Evolutionary conservation across 2,113 vertebrate genomes (phyloP).

Genomic region (Lepisosteus oculatus): DNA sequence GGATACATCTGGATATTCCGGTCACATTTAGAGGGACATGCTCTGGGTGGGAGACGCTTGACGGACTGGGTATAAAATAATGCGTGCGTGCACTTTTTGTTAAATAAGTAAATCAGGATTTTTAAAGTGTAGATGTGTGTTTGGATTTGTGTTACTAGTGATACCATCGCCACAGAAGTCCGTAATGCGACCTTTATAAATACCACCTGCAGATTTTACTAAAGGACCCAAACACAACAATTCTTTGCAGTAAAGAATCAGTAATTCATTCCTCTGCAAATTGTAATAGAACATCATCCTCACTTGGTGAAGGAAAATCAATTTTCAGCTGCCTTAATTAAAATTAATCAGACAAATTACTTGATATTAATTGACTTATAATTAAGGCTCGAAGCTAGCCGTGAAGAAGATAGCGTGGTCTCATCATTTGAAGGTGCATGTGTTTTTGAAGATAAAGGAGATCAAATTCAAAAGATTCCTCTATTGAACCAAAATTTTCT

Average conservation of each 20-base stretch:
- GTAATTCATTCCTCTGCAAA: slow-evolving; percentile 24
- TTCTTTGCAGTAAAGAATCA: slow-evolving; percentile 21
- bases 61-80: too few relatives aligned
- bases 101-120: too few relatives aligned
- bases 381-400: slow-evolving; percentile 67
- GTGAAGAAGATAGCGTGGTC: slow-evolving; percentile 47
- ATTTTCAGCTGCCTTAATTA: slow-evolving; percentile 63
- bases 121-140: slow-evolving; percentile 9
- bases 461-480: too few relatives aligned
- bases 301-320: slow-evolving; percentile 54
- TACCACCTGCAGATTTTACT: slow-evolving; percentile 34
- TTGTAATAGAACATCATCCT: slow-evolving; percentile 42
- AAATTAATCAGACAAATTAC: slow-evolving; percentile 65
- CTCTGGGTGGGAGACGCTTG: too few relatives aligned
- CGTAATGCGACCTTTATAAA: slow-evolving; percentile 31
- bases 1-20: too few relatives aligned
- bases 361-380: slow-evolving; percentile 61
- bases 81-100: too few relatives aligned
- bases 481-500: neutral
- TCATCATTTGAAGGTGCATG: slow-evolving; percentile 34
- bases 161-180: neutral
- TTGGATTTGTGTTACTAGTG: slow-evolving; percentile 4
- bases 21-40: too few relatives aligned
- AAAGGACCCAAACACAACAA: slow-evolving; percentile 9
- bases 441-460: slow-evolving; percentile 34